A percentile compares a stretch with the other conserved stretches of the same genome.
These are phyloP conservation scores for Dolichallabes microphthalmus DNA, from an alignment of 2,113 vertebrate species.

Conservation along the genomic window DNA sequence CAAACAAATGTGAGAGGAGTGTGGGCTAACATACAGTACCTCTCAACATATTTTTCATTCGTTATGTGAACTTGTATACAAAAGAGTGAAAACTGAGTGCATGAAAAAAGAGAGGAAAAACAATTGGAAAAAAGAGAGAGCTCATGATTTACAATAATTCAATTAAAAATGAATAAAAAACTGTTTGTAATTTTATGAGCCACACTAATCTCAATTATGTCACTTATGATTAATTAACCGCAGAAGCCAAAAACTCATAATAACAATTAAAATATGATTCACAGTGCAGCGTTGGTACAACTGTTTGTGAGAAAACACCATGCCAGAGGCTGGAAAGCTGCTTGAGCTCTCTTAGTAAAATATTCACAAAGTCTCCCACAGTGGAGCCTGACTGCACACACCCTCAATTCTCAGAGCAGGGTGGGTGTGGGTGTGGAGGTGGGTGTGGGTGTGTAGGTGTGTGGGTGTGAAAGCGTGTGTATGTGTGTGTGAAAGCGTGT, in stretches of 20 bases:
- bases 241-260: neutral
- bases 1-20: neutral
- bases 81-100: neutral
- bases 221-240: neutral
- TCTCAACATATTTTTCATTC: neutral
- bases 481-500: neutral
- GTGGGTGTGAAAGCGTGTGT: neutral
- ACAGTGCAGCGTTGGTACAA: neutral
- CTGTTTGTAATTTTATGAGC: conserved; percentile 2
- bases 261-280: neutral
- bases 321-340: neutral
- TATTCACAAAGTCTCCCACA: conserved; percentile 22
- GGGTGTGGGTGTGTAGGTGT: neutral
- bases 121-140: neutral
- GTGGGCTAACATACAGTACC: no score
- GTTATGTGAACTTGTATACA: neutral
- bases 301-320: conserved; percentile 2
- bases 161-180: conserved; percentile 1
- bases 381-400: neutral
- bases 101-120: no score
- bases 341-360: conserved; percentile 24
- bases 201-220: neutral
- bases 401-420: neutral
- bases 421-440: neutral
- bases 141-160: neutral